Conservation (phyloP, 2,888 invertebrate genomes). For the Apodemia zela region DNA sequence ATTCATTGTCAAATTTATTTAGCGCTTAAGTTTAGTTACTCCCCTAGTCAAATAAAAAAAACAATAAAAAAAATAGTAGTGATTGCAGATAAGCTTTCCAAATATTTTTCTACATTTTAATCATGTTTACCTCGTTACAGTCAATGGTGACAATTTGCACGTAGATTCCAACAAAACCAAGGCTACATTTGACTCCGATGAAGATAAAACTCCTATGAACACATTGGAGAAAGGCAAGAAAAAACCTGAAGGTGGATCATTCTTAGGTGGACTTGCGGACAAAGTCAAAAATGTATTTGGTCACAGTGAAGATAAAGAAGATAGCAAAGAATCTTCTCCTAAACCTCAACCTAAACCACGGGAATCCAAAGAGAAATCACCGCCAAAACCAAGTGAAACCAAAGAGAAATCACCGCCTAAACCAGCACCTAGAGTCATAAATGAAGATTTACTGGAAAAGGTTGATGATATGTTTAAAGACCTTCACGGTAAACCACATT, state of each 20-base stretch:
- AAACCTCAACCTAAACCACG: conserved; percentile 56
- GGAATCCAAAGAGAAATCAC: conserved; percentile 51
- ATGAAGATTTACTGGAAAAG: conserved; percentile 69
- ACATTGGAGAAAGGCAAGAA: conserved; percentile 74
- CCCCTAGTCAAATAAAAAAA: background rate
- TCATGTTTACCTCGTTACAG: conserved; percentile 42
- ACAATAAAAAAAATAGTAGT: background rate
- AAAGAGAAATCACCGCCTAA: conserved; percentile 61
- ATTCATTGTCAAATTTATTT: conserved; percentile 13
- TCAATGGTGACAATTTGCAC: conserved; percentile 67
- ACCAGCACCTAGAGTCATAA: conserved; percentile 67
- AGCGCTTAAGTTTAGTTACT: conserved; percentile 6
- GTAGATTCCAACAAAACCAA: conserved; percentile 76
- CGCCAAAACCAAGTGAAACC: conserved; percentile 58
- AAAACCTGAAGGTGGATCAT: conserved; percentile 64
- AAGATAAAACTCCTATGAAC: conserved; percentile 77
- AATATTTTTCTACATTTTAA: conserved; percentile 12
- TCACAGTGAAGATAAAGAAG: conserved; percentile 64
- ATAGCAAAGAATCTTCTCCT: conserved; percentile 52
- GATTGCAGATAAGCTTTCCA: conserved; percentile 7
- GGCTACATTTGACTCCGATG: conserved; percentile 78
- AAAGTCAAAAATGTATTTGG: conserved; percentile 66
- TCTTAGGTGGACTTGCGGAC: conserved; percentile 65
- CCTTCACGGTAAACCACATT: conserved; percentile 55
- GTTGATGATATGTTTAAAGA: conserved; percentile 78